Evolutionary conservation across 2,797 vertebrate genomes (phyloP), one percentile per base, ranked within the genome.

Genomic region (Pelodytes ibericus): DNA sequence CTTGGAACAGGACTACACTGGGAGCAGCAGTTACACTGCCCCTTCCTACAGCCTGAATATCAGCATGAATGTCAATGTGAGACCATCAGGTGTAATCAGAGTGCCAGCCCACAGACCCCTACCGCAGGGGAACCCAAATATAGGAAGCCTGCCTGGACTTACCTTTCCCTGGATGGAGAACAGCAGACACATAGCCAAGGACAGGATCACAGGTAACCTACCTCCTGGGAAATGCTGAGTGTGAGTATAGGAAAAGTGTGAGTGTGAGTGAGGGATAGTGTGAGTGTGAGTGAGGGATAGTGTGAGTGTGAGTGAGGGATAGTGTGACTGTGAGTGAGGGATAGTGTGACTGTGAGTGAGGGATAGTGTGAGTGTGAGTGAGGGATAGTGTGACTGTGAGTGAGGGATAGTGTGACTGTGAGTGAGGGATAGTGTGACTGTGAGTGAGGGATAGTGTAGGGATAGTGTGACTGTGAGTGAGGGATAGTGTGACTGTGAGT

Each of bases 101-200:
- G 96, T 96, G 58, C 95, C 95, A 0, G 96, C 95, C 26, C 95
- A 96, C 87, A 93, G 87, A 84, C 87, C 80, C 53, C 83, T 85
- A 66, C 89, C 94, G 77, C 88, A 61, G 74, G 87, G 88, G 74
- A 83, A 83, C 29, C 86, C 77, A 73, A 36, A 26, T 10, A 18
- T 66, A n/a, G 87, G 86, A 69, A 53, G 20, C n/a, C 89, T 93
- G 18, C 81, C 88, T 0, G 94, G 93, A 77, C 94, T 97, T 86
- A 91, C 94, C 81, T 98, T 98, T 80, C 96, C 96, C 3, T 98
- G 96, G 96, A 96, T 96, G 96, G 96, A 98, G 85, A 94, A 93
- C 88, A 94, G 93, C 78, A 91, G 95, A 79, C 91, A 95, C 82
- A 94, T 96, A 75, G 94, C 95, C 53, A 98, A 98, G 85, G 96